Evolutionary conservation across 2,113 vertebrate species (phyloP).

Genomic region (Macrotus californicus): DNA sequence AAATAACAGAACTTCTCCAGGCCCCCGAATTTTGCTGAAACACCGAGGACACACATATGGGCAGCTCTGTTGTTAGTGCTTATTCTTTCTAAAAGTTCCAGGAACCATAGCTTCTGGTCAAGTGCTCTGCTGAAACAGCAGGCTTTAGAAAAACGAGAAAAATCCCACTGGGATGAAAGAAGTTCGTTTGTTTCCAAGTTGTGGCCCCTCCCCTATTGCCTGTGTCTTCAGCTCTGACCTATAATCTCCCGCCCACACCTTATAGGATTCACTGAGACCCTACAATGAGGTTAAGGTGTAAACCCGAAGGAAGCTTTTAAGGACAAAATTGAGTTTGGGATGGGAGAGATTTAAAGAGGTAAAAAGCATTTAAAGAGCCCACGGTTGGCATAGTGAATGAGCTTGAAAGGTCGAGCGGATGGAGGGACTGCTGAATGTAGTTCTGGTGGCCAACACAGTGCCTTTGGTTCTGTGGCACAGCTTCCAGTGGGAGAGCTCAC

Average conservation of each 20-base stretch:
- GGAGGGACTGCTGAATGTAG: background rate
- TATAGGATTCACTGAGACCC: constrained; percentile 16
- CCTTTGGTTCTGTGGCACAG: background rate
- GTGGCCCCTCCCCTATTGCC: background rate
- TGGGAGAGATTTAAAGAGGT: background rate
- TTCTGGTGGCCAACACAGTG: background rate
- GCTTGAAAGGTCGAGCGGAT: background rate
- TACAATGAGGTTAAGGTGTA: constrained; percentile 42
- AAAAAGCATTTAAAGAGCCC: constrained; percentile 44
- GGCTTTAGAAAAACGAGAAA: constrained; percentile 42
- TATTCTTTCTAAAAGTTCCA: constrained; percentile 35
- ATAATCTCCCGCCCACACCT: constrained; percentile 32
- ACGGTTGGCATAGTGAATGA: constrained; percentile 33
- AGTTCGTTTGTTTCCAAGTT: constrained; percentile 36
- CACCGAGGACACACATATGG: background rate
- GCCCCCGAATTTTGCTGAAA: background rate
- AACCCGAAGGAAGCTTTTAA: constrained; percentile 57
- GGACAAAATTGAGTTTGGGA: background rate
- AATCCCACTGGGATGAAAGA: constrained; percentile 1
- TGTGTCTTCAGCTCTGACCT: constrained; percentile 32
- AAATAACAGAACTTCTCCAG: background rate
- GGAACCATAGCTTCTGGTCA: constrained; percentile 25
- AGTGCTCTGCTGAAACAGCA: background rate
- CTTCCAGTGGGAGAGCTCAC: background rate
- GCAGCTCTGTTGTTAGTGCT: background rate